Conservation (phyloP, 2,888 invertebrate species). For the Caenorhabditis plicata region DNA sequence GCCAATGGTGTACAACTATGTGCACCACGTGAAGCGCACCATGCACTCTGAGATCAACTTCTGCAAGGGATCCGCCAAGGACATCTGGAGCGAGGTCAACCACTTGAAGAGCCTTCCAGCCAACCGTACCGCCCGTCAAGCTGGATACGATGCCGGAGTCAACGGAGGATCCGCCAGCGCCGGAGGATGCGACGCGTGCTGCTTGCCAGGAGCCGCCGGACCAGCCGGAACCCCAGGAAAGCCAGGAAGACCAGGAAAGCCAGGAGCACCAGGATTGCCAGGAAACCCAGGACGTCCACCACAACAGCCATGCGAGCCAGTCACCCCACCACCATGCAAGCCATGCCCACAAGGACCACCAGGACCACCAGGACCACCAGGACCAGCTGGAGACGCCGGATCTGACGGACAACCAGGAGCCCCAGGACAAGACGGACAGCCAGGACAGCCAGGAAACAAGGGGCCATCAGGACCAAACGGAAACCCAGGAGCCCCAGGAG, state of each 20-base stretch:
- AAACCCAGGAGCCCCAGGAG: constrained; percentile 51
- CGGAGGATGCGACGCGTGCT: constrained; percentile 55
- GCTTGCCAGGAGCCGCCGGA: constrained; percentile 48
- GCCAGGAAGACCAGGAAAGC: constrained; percentile 47
- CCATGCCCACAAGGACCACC: constrained; percentile 51
- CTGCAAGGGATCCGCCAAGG: constrained; percentile 47
- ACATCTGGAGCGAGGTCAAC: constrained; percentile 47
- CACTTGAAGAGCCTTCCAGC: constrained; percentile 44
- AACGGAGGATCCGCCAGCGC: constrained; percentile 30
- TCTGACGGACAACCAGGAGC: constrained; percentile 37
- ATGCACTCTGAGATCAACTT: constrained; percentile 37
- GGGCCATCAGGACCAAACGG: constrained; percentile 51
- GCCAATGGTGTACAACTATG: constrained; percentile 41
- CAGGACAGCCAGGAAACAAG: constrained; percentile 42
- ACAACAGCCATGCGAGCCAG: constrained; percentile 53
- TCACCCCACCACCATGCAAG: constrained; percentile 53
- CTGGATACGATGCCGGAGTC: constrained; percentile 41
- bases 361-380: constrained; percentile 52
- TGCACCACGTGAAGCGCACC: constrained; percentile 33
- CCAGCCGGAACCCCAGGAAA: constrained; percentile 44
- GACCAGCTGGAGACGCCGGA: constrained; percentile 44
- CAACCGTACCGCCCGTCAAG: constrained; percentile 54
- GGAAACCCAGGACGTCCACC: constrained; percentile 52
- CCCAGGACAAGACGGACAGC: constrained; percentile 42
- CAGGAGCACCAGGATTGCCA: constrained; percentile 53